Evolutionary conservation across 2,888 invertebrate species (phyloP).

Genomic region (Callinectes sapidus): DNA sequence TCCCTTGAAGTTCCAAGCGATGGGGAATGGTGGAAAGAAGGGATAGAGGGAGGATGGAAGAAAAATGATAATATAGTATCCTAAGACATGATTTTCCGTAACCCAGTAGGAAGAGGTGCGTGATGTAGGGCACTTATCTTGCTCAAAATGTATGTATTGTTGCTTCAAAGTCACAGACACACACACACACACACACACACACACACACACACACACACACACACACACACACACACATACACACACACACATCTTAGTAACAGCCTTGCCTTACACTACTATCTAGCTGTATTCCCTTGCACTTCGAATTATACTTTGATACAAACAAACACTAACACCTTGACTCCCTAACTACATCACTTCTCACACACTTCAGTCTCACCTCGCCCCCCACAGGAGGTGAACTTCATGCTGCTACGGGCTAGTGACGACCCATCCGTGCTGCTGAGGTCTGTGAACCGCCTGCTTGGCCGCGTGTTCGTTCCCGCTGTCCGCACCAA

Average conservation of each 20-base stretch:
- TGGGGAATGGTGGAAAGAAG: background rate
- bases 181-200: no score
- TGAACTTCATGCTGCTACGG: conserved; percentile 88
- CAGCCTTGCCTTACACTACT: background rate
- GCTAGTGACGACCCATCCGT: conserved; percentile 85
- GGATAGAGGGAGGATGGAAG: background rate
- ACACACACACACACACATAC: no score
- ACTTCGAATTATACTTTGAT: background rate
- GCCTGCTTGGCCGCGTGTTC: conserved; percentile 91
- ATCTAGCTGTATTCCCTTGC: background rate
- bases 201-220: no score
- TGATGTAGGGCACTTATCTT: no score
- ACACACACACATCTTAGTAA: background rate
- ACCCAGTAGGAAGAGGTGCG: no score
- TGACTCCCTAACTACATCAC: background rate
- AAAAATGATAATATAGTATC: no score
- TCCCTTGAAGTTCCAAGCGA: no score
- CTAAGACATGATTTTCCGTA: no score
- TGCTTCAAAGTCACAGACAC: no score
- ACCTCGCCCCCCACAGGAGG: conserved; percentile 74
- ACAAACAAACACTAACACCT: background rate
- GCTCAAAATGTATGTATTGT: no score
- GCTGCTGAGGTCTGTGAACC: conserved; percentile 89
- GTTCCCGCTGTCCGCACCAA: conserved; percentile 83
- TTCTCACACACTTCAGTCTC: background rate